These are phyloP conservation scores for Ianthella basta DNA, from an alignment of 37 sponge, comb jelly and placozoan genomes.

Conservation along the genomic window DNA sequence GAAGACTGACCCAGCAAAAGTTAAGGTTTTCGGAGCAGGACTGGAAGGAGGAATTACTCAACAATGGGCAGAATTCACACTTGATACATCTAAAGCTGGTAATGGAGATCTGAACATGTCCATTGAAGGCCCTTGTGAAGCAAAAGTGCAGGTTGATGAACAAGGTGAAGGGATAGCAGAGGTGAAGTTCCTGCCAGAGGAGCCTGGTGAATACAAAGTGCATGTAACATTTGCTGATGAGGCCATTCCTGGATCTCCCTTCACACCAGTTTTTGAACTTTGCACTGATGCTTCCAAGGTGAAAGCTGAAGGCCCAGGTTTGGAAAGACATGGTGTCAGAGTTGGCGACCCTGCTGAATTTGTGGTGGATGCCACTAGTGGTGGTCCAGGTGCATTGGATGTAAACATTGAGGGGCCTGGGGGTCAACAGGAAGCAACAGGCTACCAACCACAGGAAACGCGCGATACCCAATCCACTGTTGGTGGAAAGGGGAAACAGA, in stretches of 20 bases:
- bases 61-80: slow-evolving; percentile 74
- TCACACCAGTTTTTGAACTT: slow-evolving; percentile 76
- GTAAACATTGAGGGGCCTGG: slow-evolving; percentile 60
- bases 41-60: slow-evolving; percentile 72
- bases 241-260: slow-evolving; percentile 84
- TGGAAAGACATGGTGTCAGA: slow-evolving; percentile 78
- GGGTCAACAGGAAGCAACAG: slow-evolving; percentile 9
- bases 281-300: slow-evolving; percentile 84
- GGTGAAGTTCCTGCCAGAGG: slow-evolving; percentile 77
- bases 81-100: slow-evolving; percentile 84
- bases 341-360: slow-evolving; percentile 78
- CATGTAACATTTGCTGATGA: slow-evolving; percentile 84
- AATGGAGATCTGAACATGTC: slow-evolving; percentile 64
- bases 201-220: slow-evolving; percentile 89
- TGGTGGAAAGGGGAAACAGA: background rate
- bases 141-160: slow-evolving; percentile 57
- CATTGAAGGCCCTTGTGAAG: slow-evolving; percentile 84
- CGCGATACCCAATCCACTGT: background rate
- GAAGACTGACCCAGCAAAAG: slow-evolving; percentile 72
- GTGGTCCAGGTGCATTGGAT: slow-evolving; percentile 65
- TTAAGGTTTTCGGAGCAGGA: slow-evolving; percentile 80
- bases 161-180: slow-evolving; percentile 79
- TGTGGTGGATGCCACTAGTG: slow-evolving; percentile 77
- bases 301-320: slow-evolving; percentile 89
- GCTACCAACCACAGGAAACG: background rate